Base-by-base conservation (phyloP, 2,113 vertebrate genomes). In the Lates calcarifer region DNA sequence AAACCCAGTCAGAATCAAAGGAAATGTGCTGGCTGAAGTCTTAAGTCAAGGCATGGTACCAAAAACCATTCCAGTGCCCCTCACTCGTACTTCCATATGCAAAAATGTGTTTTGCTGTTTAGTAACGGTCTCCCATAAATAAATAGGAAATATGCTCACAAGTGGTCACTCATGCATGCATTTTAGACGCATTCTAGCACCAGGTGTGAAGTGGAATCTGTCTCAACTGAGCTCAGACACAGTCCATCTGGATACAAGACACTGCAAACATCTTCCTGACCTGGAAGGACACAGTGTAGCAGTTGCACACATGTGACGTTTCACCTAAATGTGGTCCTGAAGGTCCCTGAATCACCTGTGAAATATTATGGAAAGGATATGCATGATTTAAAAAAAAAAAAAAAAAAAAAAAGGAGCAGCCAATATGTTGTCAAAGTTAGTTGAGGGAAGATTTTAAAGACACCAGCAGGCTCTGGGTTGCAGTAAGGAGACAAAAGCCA, bases 111-210 rank as follows among this genome's bases (percentile, higher is more conserved):
- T 61, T 57, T 62, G 15, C 9, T 68, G 13, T 56, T 81, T 28
- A 22, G 18, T 2, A 69, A 24, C 24, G 3, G 24, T 53, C 24
- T 45, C 15, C 18, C 9, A 29, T 61, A 37, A 57, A 83, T 58
- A 37, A 55, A 82, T n/a, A 74, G 49, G 20, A 61, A 55, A 71
- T 51, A 24, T 73, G 47, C 31, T 22, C 28, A 58, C 28, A 45
- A 51, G 20, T n/a, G 45, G 43, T 86, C 58, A 61, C 3, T 60
- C 37, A n/a, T 79, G 41, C n/a, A 24, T 62, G 71, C 35, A 57
- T 74, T 75, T 70, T 47, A 79, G 77, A 75, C 9, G 4, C 56
- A 29, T 70, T 81, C 45, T 70, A 20, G 41, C 60, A 15, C 37
- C 35, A 69, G 49, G 58, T 74, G 41, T 70, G 63, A 56, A 24